Conservation (phyloP, 1,140 invertebrate species). For the Brachionus asplanchnoidis region DNA sequence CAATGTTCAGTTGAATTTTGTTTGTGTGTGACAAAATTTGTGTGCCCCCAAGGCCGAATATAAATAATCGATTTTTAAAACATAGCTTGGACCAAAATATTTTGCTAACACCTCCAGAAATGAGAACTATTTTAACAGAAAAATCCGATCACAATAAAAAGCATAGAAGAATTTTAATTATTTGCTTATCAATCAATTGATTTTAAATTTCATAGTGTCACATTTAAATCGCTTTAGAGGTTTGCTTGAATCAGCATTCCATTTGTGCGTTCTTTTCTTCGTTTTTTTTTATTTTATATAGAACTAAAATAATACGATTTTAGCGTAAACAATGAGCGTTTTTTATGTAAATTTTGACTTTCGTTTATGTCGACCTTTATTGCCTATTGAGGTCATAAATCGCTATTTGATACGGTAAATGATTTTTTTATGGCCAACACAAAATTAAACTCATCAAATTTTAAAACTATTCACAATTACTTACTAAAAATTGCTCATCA, state of each 20-base stretch:
- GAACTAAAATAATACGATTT: background rate
- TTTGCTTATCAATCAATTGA: conserved; percentile 39
- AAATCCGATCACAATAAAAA: background rate
- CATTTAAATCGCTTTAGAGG: conserved; percentile 13
- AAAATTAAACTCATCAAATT: background rate
- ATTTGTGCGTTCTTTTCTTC: background rate
- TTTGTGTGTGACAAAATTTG: background rate
- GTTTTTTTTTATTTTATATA: background rate
- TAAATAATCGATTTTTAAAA: background rate
- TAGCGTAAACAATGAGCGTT: background rate
- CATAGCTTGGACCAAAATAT: background rate
- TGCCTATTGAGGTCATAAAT: conserved; percentile 27
- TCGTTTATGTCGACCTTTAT: conserved; percentile 15
- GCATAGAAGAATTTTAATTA: conserved; percentile 11
- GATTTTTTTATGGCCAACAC: conserved; percentile 4
- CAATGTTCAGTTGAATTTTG: background rate
- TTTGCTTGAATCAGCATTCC: conserved; percentile 21
- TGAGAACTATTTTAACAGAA: background rate
- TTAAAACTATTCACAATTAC: conserved; percentile 10
- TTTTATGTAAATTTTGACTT: conserved; percentile 37
- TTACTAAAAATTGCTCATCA: background rate
- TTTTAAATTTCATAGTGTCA: background rate
- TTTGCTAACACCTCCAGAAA: conserved; percentile 29
- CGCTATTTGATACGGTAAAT: conserved; percentile 37
- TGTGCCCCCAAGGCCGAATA: background rate